phyloP scores from a whole-genome alignment of 2,888 invertebrate genomes.

The Busseola fusca region DNA sequence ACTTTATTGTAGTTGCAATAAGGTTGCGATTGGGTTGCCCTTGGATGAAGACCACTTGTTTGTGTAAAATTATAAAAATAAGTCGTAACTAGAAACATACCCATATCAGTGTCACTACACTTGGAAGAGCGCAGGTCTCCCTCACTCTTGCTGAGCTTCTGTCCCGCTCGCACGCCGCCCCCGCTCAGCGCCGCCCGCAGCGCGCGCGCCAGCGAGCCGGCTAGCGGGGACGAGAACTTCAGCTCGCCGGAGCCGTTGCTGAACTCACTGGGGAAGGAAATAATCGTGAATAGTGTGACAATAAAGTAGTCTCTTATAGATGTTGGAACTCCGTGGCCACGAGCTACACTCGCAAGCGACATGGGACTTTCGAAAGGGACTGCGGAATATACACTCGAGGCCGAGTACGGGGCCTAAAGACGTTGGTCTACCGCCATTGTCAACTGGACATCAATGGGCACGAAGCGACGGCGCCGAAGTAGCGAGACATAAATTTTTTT shows the following conservation, averaged over 20 bases:
- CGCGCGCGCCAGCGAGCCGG: slow-evolving; percentile 69
- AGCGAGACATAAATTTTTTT: no score
- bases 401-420: no score
- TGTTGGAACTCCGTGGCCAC: neutral
- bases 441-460: neutral
- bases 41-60: neutral
- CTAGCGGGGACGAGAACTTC: slow-evolving; percentile 72
- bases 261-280: slow-evolving; percentile 66
- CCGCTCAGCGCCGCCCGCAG: slow-evolving; percentile 62
- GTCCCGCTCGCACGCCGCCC: slow-evolving; percentile 49
- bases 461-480: neutral
- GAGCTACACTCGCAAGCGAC: no score
- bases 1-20: neutral
- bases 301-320: neutral
- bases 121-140: slow-evolving; percentile 72
- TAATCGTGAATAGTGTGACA: neutral
- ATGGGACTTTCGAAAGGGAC: neutral
- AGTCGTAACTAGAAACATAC: neutral
- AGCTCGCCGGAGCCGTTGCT: slow-evolving; percentile 74
- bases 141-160: slow-evolving; percentile 79
- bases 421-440: neutral
- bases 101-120: slow-evolving; percentile 63
- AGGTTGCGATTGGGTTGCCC: neutral
- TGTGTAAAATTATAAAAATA: neutral
- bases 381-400: neutral